Evolutionary conservation across 2,888 invertebrate species (phyloP).

Genomic region (Drosophila leonis): DNA sequence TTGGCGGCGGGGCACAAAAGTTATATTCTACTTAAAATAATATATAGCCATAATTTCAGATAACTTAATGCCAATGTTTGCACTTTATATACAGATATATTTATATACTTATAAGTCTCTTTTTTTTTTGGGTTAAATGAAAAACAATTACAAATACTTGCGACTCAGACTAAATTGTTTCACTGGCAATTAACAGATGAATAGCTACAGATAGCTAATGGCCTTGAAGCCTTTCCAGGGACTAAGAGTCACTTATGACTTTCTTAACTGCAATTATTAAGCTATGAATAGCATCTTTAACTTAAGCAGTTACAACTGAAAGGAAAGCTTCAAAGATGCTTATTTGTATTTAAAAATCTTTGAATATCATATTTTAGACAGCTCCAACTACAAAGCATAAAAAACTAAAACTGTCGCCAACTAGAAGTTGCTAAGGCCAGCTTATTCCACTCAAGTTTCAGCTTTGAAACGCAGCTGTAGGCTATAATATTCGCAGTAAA

Average conservation of each 20-base stretch:
- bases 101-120: neutral
- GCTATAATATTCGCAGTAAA: too few species aligned
- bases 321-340: neutral
- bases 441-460: neutral
- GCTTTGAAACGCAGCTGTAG: neutral
- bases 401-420: too few species aligned
- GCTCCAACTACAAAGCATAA: too few species aligned
- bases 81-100: constrained; percentile 5
- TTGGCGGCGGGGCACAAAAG: constrained; percentile 50
- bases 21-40: constrained; percentile 66
- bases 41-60: constrained; percentile 59
- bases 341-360: too few species aligned
- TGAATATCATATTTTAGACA: too few species aligned
- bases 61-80: constrained; percentile 56
- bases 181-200: constrained; percentile 15
- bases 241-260: neutral
- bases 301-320: neutral
- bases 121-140: neutral
- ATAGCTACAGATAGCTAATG: neutral
- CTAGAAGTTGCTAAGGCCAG: too few species aligned
- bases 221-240: neutral
- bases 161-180: constrained; percentile 3
- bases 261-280: neutral
- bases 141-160: constrained; percentile 16
- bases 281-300: neutral